These are phyloP conservation scores for Enteromius unitaeniatus DNA, from an alignment of 2,797 vertebrate genomes.

Conservation along the genomic window DNA sequence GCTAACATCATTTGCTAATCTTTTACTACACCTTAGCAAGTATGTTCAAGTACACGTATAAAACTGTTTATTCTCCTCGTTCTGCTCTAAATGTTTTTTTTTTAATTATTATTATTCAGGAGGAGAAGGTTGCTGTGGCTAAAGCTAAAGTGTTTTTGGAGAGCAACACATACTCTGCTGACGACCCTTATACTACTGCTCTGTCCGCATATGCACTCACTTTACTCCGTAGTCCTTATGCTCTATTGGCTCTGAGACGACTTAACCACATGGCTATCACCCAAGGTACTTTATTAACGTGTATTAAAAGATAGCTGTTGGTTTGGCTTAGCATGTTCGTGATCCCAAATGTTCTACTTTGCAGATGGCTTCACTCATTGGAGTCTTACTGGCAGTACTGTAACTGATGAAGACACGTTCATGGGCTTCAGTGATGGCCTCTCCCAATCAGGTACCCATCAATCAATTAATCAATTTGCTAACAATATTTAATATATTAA, in stretches of 20 bases:
- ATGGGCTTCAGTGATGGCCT: conserved; percentile 91
- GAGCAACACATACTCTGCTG: conserved; percentile 84
- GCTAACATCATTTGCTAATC: neutral
- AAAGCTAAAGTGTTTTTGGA: conserved; percentile 90
- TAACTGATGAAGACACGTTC: conserved; percentile 87
- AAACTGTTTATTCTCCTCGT: neutral
- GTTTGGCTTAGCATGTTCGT: conserved; percentile 4
- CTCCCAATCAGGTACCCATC: conserved; percentile 86
- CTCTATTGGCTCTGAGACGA: conserved; percentile 77
- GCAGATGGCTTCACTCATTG: conserved; percentile 93
- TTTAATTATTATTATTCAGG: conserved; percentile 69
- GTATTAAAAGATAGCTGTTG: neutral
- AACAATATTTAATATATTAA: neutral
- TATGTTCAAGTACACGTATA: neutral
- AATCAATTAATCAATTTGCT: neutral
- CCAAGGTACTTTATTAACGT: conserved; percentile 76
- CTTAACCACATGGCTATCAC: conserved; percentile 92
- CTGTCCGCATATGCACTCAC: conserved; percentile 85
- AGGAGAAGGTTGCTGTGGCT: conserved; percentile 84
- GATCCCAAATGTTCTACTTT: neutral
- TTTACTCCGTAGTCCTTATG: conserved; percentile 85
- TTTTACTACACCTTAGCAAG: neutral
- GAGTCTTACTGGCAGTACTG: conserved; percentile 87
- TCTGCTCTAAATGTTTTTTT: conserved; percentile 5
- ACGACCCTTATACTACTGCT: conserved; percentile 90